Percentiles rank a stretch among this genome's conserved stretches.
Evolutionary conservation across 2,888 invertebrate genomes (phyloP).

Genomic region (Agriopis marginaria): DNA sequence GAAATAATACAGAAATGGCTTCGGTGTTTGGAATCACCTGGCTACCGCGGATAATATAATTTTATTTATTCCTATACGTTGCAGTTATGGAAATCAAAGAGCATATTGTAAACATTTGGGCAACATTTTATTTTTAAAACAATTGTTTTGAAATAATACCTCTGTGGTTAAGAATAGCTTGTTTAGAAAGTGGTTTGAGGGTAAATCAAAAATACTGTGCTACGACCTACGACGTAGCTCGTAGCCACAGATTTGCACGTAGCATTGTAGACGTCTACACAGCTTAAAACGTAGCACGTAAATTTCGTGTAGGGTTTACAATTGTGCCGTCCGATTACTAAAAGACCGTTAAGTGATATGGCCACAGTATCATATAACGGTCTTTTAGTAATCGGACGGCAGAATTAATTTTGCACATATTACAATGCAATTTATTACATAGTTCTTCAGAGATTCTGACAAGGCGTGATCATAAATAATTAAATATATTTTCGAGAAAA

Average conservation of each 20-base stretch:
- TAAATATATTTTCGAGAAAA: too few species aligned
- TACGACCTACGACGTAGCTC: slow-evolving; percentile 1
- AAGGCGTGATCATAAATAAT: too few species aligned
- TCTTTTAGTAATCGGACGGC: too few species aligned
- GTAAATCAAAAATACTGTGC: neutral
- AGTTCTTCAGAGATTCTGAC: too few species aligned
- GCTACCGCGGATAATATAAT: slow-evolving; percentile 42
- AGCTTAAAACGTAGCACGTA: slow-evolving; percentile 55
- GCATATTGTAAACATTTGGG: neutral
- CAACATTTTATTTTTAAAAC: neutral
- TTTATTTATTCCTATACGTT: slow-evolving; percentile 44
- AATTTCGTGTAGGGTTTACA: neutral
- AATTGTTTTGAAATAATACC: neutral
- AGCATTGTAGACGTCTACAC: slow-evolving; percentile 3
- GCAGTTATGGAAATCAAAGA: slow-evolving; percentile 27
- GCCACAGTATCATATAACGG: too few species aligned
- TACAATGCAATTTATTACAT: too few species aligned
- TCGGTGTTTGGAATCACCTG: slow-evolving; percentile 49
- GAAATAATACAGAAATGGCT: slow-evolving; percentile 63
- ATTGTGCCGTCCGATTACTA: too few species aligned
- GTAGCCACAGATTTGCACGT: too few species aligned
- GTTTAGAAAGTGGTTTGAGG: neutral
- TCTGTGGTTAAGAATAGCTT: neutral
- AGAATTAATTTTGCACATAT: too few species aligned
- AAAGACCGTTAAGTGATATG: too few species aligned